Evolutionary conservation across 1,140 invertebrate genomes (phyloP), one percentile per base, ranked within the genome.

Genomic region (Cydia amplana): DNA sequence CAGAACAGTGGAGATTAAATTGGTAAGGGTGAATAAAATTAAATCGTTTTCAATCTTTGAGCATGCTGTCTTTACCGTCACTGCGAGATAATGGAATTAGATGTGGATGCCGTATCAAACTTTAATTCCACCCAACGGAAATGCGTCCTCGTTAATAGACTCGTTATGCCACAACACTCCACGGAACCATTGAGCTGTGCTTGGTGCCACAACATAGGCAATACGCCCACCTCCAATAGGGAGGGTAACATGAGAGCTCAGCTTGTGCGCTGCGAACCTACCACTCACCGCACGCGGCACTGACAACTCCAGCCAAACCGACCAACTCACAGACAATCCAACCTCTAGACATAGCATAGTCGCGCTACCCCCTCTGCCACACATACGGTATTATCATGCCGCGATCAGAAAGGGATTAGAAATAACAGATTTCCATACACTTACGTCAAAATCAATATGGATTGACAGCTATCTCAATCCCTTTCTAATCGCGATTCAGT

Each of bases 191-290:
- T 86, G 86, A 89, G 86, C 89, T 88, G 89, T 92, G 91, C 90
- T 92, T 90, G 88, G 88, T 90, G 89, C 91, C 90, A 90, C 84
- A 88, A 88, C 79, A 87, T 91, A 91, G 91, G 91, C 91, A 93
- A 93, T 87, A 93, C 89, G 91, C 91, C 91, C 91, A 93, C 90
- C 91, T 91, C 90, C 91, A 93, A 93, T 93, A 93, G 88, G 89
- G 91, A 91, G 89, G 87, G 88, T 91, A 90, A 90, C 87, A 91
- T 86, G 84, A 91, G 91, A 93, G 91, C 91, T 93, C 91, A 90
- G 89, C 88, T 93, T 93, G 91, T 93, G 91, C 91, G 91, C 90
- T 93, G 90, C 89, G 89, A 91, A 90, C 89, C 90, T 91, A 91
- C 87, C 73, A 83, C 84, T 85, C 86, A 82, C 88, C 78, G 82